Evolutionary conservation across 2,888 invertebrate species (phyloP).

Genomic region (Drosophila aldrichi): DNA sequence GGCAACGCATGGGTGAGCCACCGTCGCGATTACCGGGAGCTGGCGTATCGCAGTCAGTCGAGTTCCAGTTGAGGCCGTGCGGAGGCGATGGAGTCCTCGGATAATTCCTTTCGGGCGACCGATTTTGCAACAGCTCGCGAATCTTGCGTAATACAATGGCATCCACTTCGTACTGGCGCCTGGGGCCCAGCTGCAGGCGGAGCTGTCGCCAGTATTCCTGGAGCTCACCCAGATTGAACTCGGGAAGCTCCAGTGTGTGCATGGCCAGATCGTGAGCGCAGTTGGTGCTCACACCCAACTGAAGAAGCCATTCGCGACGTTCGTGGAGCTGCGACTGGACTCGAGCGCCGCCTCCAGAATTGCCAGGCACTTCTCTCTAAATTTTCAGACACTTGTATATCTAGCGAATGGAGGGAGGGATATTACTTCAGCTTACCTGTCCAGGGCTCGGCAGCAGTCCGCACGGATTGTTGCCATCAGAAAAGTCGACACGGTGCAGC

Average conservation of each 20-base stretch:
- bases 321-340: background rate
- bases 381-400: background rate
- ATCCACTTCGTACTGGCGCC: slow-evolving; percentile 2
- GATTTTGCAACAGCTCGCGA: background rate
- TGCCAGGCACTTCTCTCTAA: background rate
- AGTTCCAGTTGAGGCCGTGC: background rate
- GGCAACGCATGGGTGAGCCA: background rate
- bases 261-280: slow-evolving; percentile 30
- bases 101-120: no score
- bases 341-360: no score
- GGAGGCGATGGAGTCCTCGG: background rate
- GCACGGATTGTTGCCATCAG: background rate
- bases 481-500: background rate
- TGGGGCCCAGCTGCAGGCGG: background rate
- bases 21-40: background rate
- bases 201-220: slow-evolving; percentile 2
- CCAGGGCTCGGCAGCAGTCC: background rate
- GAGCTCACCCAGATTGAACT: slow-evolving; percentile 3
- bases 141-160: slow-evolving; percentile 8
- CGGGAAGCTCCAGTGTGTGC: slow-evolving; percentile 3
- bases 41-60: no score
- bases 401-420: background rate
- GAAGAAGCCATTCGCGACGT: slow-evolving; percentile 13
- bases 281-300: slow-evolving; percentile 3
- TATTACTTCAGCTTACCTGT: slow-evolving; percentile 1